These are phyloP conservation scores for Pogoniulus pusillus DNA, from an alignment of 2,797 vertebrate genomes.

Conservation along the genomic window DNA sequence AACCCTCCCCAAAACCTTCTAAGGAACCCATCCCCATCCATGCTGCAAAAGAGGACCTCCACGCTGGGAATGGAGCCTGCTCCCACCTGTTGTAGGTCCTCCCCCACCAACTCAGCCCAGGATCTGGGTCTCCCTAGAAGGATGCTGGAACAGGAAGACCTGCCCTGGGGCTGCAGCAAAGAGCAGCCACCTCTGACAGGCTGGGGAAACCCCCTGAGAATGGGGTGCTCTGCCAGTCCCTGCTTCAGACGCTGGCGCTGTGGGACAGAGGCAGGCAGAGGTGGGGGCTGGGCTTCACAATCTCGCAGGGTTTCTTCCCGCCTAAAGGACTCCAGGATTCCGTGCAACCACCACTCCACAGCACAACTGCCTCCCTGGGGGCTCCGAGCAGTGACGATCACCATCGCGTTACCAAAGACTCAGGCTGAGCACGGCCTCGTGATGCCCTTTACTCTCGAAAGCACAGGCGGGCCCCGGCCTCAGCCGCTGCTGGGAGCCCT, in stretches of 20 bases:
- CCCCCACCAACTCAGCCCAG: neutral
- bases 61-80: neutral
- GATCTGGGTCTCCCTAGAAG: neutral
- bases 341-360: neutral
- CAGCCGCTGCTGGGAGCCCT: accelerated
- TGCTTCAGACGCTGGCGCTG: neutral
- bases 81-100: neutral
- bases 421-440: neutral
- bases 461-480: neutral
- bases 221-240: no score
- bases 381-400: neutral
- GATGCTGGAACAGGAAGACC: accelerated
- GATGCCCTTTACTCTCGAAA: conserved; percentile 44
- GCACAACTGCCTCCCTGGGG: accelerated
- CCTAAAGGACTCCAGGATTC: neutral
- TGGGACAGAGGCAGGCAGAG: neutral
- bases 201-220: neutral
- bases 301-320: neutral
- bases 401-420: neutral
- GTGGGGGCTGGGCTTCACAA: neutral
- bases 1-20: neutral
- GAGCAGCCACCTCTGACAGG: neutral
- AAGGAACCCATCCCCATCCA: neutral
- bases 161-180: accelerated
- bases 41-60: accelerated